A percentile compares a stretch with the other conserved stretches of the same genome.
phyloP scores from a whole-genome alignment of 2,888 invertebrate species.

The Pteria penguin region DNA sequence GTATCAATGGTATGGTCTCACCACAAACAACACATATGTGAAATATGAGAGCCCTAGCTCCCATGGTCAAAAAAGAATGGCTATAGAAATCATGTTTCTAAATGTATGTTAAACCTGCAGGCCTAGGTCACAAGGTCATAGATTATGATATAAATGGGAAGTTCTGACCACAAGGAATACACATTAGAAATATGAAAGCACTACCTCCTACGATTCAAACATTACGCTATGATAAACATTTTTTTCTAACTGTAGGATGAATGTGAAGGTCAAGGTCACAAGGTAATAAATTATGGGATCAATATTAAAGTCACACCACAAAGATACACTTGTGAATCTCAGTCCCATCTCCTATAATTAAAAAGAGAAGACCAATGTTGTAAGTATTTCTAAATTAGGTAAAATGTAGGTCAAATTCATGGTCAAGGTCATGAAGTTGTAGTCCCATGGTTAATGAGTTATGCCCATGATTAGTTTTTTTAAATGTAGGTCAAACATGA shows the following conservation, averaged over 20 bases:
- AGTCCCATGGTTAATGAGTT: neutral
- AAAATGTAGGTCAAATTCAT: neutral
- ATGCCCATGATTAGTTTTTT: neutral
- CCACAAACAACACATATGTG: neutral
- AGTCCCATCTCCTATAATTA: neutral
- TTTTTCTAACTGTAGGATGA: neutral
- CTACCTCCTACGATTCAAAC: neutral
- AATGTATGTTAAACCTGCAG: neutral
- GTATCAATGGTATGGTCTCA: neutral
- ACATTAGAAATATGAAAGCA: neutral
- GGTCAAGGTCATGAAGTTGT: neutral
- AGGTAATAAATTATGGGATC: neutral
- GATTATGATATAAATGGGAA: neutral
- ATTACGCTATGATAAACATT: neutral
- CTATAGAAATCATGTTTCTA: neutral
- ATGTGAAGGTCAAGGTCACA: neutral
- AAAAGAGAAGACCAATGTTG: neutral
- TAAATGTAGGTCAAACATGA: neutral
- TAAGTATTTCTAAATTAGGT: neutral
- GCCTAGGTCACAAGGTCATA: neutral
- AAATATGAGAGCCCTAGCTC: neutral
- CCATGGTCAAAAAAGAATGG: neutral
- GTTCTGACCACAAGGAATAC: neutral
- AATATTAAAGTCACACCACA: neutral
- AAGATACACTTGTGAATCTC: neutral